A percentile compares a stretch with the other conserved stretches of the same genome.
Evolutionary conservation across 1,140 invertebrate species (phyloP).

Genomic region (Brachionus koreanus): DNA sequence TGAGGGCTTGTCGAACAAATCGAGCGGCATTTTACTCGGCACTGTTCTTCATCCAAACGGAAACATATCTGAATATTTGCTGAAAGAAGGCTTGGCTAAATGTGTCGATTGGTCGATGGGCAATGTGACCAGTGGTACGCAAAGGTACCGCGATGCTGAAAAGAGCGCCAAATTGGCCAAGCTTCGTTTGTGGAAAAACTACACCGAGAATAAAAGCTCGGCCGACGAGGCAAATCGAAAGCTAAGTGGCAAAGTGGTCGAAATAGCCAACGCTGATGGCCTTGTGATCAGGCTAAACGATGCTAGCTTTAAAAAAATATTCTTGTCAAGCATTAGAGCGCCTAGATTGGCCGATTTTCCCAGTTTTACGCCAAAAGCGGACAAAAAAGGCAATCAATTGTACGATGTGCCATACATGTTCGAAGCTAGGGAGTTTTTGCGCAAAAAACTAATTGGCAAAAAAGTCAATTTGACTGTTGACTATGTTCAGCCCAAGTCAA

Average conservation of each 20-base stretch:
- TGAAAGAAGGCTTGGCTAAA: conserved; percentile 84
- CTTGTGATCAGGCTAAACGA: conserved; percentile 75
- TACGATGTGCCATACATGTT: conserved; percentile 98
- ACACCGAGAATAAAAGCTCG: conserved; percentile 51
- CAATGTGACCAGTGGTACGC: conserved; percentile 73
- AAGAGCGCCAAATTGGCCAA: conserved; percentile 79
- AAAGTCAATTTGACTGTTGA: conserved; percentile 85
- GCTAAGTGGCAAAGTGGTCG: conserved; percentile 62
- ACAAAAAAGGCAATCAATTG: conserved; percentile 66
- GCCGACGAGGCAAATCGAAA: conserved; percentile 43
- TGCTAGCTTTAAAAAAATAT: conserved; percentile 81
- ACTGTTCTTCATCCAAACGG: conserved; percentile 64
- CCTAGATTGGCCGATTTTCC: conserved; percentile 62
- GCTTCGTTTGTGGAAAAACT: conserved; percentile 82
- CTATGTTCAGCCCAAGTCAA: conserved; percentile 88
- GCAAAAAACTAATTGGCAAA: conserved; percentile 93
- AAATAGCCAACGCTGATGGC: conserved; percentile 89
- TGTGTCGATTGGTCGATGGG: conserved; percentile 96
- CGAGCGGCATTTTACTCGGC: conserved; percentile 60
- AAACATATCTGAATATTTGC: conserved; percentile 87
- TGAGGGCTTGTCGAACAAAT: conserved; percentile 78
- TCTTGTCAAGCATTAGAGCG: conserved; percentile 87
- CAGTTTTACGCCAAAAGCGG: conserved; percentile 46
- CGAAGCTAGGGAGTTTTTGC: conserved; percentile 90
- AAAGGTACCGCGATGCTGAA: conserved; percentile 78